Percentiles rank a stretch among this genome's conserved stretches.
These are phyloP conservation scores for Lapara coniferarum DNA, from an alignment of 2,888 invertebrate genomes.

Conservation along the genomic window DNA sequence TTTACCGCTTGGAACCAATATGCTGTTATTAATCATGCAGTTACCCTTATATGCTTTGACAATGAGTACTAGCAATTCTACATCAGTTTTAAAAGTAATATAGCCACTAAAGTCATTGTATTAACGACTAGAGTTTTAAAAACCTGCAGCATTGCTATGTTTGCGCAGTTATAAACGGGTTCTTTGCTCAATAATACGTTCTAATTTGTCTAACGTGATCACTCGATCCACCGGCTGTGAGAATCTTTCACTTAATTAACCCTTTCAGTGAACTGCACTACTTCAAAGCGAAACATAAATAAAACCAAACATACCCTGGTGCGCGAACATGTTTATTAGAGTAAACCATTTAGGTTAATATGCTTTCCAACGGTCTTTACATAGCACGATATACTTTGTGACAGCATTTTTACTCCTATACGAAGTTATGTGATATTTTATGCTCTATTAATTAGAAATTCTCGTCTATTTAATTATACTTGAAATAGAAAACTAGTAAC, in stretches of 20 bases:
- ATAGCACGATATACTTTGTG: not conserved
- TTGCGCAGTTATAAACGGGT: slow-evolving; percentile 58
- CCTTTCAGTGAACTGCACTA: slow-evolving; percentile 69
- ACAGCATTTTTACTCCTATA: not conserved
- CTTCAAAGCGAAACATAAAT: slow-evolving; percentile 76
- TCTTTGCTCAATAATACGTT: slow-evolving; percentile 77
- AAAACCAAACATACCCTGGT: slow-evolving; percentile 57
- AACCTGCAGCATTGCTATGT: slow-evolving; percentile 37
- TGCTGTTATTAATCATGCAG: slow-evolving; percentile 46
- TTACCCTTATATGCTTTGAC: slow-evolving; percentile 33
- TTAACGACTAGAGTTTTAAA: slow-evolving; percentile 28
- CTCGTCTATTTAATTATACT: too few species aligned
- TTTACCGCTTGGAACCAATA: slow-evolving; percentile 41
- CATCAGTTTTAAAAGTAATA: slow-evolving; percentile 30
- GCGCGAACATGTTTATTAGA: slow-evolving; percentile 58
- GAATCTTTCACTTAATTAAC: slow-evolving; percentile 81
- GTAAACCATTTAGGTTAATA: slow-evolving; percentile 62
- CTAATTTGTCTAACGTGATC: slow-evolving; percentile 78
- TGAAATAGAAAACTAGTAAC: too few species aligned
- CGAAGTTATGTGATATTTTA: not conserved
- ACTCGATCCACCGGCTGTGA: slow-evolving; percentile 65
- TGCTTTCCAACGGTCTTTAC: slow-evolving; percentile 44
- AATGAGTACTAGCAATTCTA: slow-evolving; percentile 29
- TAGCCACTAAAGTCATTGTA: slow-evolving; percentile 30
- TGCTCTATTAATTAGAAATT: not conserved